Base-by-base conservation (phyloP, 2,797 vertebrate genomes). In the Arrhamphus sclerolepis region DNA sequence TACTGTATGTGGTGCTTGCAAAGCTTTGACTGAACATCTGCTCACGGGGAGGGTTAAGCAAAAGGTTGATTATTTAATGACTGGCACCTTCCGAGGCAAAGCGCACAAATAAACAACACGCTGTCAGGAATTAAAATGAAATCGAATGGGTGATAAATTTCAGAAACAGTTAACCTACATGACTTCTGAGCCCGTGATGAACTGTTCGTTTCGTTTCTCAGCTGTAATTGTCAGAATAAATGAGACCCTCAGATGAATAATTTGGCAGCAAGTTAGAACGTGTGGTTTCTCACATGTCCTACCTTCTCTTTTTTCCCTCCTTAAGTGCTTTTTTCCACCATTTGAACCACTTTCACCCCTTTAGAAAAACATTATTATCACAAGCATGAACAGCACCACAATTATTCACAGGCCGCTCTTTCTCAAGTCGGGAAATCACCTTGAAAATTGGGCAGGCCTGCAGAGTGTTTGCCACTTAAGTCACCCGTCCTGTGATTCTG, bases 371-470 rank as follows among this genome's bases (percentile, higher is more conserved):
- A 91, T 88, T 88, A 91, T 93, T 93, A 93, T 91, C 86, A 81
- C 86, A 81, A 88, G 89, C 90, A 87, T 92, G 90, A 91, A 92
- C 87, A 89, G 82, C 78, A 70, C 78, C 82, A 82, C 90, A 90
- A 93, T 93, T 89, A 91, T 87, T 90, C 87, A 86, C 89, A 85
- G 87, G 66, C 81, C 69, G 48, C 66, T 82, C 80, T 86, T 89
- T 91, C 81, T 92, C 83, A 92, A 90, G 85, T 91, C 91, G 76
- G 91, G 91, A 93, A 93, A 93, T 93, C 85, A 84, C 85, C 87
- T 89, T 89, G 91, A 92, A 93, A 93, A 93, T 93, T 92, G 89
- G 80, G 55, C 66, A 87, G 88, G 87, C 82, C 92, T 94, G 91
- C 87, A 83, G 87, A 92, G 87, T 91, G 91, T 93, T 90, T 77